Percentiles rank a stretch among this genome's conserved stretches.
Conservation (phyloP, 2,797 vertebrate genomes). For the Crocidura indochinensis region DNA sequence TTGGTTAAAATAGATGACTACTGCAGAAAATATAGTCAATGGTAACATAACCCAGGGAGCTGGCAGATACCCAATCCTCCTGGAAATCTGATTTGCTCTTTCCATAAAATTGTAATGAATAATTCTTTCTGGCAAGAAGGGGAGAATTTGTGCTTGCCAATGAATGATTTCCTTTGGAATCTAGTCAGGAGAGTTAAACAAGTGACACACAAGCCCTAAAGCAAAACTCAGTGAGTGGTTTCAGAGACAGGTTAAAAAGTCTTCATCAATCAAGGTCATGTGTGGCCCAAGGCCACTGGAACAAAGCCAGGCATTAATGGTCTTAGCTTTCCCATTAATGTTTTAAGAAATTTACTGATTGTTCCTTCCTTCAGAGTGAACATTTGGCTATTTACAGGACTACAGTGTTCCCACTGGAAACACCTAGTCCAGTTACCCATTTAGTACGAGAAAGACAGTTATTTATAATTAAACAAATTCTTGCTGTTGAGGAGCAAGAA, state of each 20-base stretch:
- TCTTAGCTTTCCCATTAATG: constrained; percentile 41
- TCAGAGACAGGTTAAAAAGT: constrained; percentile 48
- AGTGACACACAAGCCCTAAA: neutral
- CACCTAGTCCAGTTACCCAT: neutral
- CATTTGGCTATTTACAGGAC: constrained; percentile 17
- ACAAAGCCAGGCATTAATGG: constrained; percentile 44
- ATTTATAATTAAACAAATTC: constrained; percentile 17
- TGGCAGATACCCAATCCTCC: neutral
- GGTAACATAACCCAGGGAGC: constrained; percentile 17
- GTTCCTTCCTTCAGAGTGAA: neutral
- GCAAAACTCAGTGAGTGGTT: constrained; percentile 39
- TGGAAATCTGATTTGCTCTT: constrained; percentile 61
- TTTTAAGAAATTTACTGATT: constrained; percentile 58
- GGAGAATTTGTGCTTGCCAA: constrained; percentile 37
- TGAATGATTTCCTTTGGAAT: constrained; percentile 61
- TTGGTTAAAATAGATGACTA: constrained; percentile 38
- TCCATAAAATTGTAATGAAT: constrained; percentile 58
- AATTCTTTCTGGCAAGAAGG: constrained; percentile 54
- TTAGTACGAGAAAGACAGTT: neutral
- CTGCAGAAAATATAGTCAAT: neutral
- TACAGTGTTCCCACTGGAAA: constrained; percentile 5
- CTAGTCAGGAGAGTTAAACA: constrained; percentile 46
- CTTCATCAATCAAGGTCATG: constrained; percentile 20
- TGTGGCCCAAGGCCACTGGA: constrained; percentile 45
- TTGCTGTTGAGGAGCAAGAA: neutral